Conservation (phyloP, 2,797 vertebrate genomes). For the Chelon labrosus region DNA sequence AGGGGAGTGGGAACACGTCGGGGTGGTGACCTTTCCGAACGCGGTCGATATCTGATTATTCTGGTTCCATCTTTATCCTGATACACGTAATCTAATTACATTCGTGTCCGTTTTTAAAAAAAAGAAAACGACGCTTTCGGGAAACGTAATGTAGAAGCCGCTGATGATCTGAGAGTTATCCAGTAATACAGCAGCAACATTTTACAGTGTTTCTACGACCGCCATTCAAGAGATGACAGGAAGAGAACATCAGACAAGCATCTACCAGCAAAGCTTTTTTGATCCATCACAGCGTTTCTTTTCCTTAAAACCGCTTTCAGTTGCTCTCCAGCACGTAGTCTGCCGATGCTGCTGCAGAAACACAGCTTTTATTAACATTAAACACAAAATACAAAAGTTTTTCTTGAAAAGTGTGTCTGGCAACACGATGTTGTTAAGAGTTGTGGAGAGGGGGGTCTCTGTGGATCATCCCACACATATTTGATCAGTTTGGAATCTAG, state of each 20-base stretch:
- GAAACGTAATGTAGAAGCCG: background rate
- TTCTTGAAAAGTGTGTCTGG: too few species aligned
- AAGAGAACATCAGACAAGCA: too few species aligned
- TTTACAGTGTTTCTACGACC: background rate
- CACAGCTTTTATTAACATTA: background rate
- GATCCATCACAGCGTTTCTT: background rate
- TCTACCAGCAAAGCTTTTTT: too few species aligned
- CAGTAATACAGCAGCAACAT: background rate
- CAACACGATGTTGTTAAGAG: too few species aligned
- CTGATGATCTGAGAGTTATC: background rate
- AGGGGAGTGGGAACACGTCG: background rate
- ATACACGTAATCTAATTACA: constrained; percentile 2
- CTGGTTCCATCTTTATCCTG: constrained; percentile 10
- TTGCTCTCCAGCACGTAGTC: background rate
- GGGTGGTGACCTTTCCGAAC: constrained; percentile 30
- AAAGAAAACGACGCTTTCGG: background rate
- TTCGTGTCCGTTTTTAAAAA: background rate
- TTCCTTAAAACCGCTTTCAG: background rate
- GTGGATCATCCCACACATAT: too few species aligned
- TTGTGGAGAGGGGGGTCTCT: too few species aligned
- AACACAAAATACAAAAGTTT: too few species aligned
- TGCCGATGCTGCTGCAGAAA: background rate
- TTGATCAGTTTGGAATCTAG: too few species aligned
- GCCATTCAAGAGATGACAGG: background rate
- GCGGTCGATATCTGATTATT: constrained; percentile 19